Base-by-base conservation (phyloP, 2,797 vertebrate species). In the Sphenopsis melanotis region DNA sequence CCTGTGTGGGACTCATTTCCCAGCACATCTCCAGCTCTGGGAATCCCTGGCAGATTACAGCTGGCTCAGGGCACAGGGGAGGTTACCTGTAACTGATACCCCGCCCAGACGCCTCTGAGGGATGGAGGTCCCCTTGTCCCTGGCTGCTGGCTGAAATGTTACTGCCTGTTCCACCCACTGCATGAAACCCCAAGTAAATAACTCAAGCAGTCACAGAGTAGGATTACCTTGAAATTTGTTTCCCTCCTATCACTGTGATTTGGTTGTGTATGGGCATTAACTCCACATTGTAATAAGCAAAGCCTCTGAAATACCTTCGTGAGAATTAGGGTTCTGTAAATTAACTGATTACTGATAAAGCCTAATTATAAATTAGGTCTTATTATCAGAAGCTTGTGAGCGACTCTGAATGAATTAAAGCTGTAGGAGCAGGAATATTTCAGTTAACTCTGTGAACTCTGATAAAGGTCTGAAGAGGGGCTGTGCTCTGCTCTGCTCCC, bases 301-400 rank as follows among this genome's bases (percentile, higher is more conserved):
- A 95, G 89, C 71, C 78, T 91, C 88, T 59, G 55, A 90, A 93
- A 91, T 96, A 92, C 95, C 95, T 98, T 93, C 30, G 1, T 95
- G 94, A 96, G 96, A 97, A 97, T 97, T 97, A 95, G 94, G 96
- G 96, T 96, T 96, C 97, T 97, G 94, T 96, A 98, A 98, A 98
- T 98, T 97, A 98, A 97, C 97, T 97, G 97, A 98, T 98, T 97
- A 96, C 97, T 97, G 97, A 98, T 98, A 98, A 97, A 96, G 94
- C 96, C 97, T 98, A 98, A 98, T 98, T 98, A 98, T 98, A 98
- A 98, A 97, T 97, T 98, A 98, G 96, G 97, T 95, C 96, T 97
- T 97, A 97, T 97, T 98, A 98, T 98, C 98, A 97, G 96, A 96
- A 96, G 96, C 96, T 97, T 97, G 96, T 97, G 96, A 97, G 96